Base-by-base conservation (phyloP, 2,797 vertebrate species). In the Sebastes hopkinsi region DNA sequence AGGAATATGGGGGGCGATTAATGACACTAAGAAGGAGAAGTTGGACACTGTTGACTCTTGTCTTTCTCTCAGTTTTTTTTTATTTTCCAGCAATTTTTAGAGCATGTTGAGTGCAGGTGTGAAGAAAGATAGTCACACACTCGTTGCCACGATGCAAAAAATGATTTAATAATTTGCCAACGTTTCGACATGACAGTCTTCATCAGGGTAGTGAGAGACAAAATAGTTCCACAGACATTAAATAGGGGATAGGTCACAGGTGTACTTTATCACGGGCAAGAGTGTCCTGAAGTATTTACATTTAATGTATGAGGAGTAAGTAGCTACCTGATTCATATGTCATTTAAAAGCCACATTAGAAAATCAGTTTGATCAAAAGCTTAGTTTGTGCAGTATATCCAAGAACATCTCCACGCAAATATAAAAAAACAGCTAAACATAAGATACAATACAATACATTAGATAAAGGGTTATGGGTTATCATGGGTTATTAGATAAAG, bases 1-100 rank as follows among this genome's bases (percentile, higher is more conserved):
- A 92, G 12, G 0, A 6, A 20, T 85, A 72, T 80, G 80, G 75
- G 32, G 72, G 82, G 61, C 8, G 12, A 66, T 81, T 86, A 73
- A 84, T 87, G 81, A 75, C 84, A 71, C 72, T 60, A 30, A 66
- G 38, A 30, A 69, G 77, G n/a, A n/a, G 16, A 59, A 38, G n/a
- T 69, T 64, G 50, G 73, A 74, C 54, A 22, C 6, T 9, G 18
- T 12, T 61, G 30, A 61, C 18, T 46, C 25, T 73, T 29, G 7
- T 32, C 20, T 61, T 36, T 52, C 8, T 78, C 6, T 23, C n/a
- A 12, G n/a, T 61, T 58, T 58, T 64, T 46, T 38, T 75, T 75
- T 32, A 18, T 6, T 27, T 34, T 13, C 30, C 23, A 50, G 18
- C 10, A 8, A 64, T 79, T 70, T 56, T 29, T 68, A 60, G 65